Percentiles rank a stretch among this genome's conserved stretches.
These are phyloP conservation scores for Amphiduros pacificus DNA, from an alignment of 2,888 invertebrate species.

Conservation along the genomic window DNA sequence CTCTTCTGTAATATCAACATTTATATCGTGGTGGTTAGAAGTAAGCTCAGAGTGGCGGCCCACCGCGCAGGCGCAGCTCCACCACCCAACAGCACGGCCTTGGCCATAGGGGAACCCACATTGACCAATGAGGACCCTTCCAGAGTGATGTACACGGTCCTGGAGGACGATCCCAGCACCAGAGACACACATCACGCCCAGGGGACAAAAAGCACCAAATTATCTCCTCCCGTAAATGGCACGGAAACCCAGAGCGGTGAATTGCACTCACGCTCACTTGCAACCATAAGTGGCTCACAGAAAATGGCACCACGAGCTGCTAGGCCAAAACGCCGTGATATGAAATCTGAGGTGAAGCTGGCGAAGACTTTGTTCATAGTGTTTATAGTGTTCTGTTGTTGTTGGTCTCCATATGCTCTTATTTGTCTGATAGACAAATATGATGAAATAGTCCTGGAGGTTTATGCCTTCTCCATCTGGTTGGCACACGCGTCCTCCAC, in stretches of 20 bases:
- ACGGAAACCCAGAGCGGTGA: too few species aligned
- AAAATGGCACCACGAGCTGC: background rate
- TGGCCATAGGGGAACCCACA: background rate
- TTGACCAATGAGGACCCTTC: too few species aligned
- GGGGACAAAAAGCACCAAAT: background rate
- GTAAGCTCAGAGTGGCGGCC: constrained; percentile 1
- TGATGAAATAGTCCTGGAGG: constrained; percentile 31
- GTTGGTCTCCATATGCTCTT: constrained; percentile 36
- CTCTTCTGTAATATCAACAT: constrained; percentile 1
- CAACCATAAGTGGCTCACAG: background rate
- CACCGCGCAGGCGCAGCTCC: background rate
- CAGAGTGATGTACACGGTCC: background rate
- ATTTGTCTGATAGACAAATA: constrained; percentile 30
- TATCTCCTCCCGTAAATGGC: background rate
- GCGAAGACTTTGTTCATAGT: constrained; percentile 36
- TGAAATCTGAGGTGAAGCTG: constrained; percentile 30
- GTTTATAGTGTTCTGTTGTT: constrained; percentile 34
- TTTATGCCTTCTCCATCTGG: constrained; percentile 32
- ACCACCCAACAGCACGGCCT: background rate
- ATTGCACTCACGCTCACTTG: too few species aligned
- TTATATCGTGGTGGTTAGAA: constrained; percentile 5
- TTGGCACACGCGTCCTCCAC: constrained; percentile 37
- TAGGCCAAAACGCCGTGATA: constrained; percentile 12
- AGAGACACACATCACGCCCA: too few species aligned
- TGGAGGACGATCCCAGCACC: background rate